Conservation (phyloP, 1,140 invertebrate genomes). For the Cephus cinctus region DNA sequence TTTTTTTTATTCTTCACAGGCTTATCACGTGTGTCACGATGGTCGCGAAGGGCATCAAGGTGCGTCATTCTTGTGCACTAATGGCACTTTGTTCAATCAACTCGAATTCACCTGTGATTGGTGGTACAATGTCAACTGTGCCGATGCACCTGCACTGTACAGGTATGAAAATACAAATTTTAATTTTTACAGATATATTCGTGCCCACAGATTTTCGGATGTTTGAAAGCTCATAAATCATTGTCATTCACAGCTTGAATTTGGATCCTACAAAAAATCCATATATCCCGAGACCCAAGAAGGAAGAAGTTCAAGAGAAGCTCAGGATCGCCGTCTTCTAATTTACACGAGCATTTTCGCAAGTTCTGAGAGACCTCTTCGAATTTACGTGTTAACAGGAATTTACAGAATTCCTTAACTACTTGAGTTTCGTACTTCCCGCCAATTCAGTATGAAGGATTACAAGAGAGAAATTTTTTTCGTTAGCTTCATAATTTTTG, state of each 20-base stretch:
- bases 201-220: background rate
- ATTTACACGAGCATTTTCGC: background rate
- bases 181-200: conserved; percentile 1
- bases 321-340: conserved; percentile 33
- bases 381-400: too few species aligned
- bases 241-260: conserved; percentile 67
- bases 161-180: conserved; percentile 52
- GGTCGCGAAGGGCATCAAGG: conserved; percentile 79
- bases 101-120: conserved; percentile 86
- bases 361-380: too few species aligned
- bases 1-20: conserved; percentile 54
- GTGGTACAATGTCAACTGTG: conserved; percentile 90
- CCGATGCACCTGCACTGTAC: conserved; percentile 65
- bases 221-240: conserved; percentile 20
- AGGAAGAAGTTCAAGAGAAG: conserved; percentile 49
- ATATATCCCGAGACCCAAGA: conserved; percentile 70
- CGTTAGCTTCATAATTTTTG: too few species aligned
- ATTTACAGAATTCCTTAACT: too few species aligned
- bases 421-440: too few species aligned
- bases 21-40: conserved; percentile 82
- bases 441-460: too few species aligned
- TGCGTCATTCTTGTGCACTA: conserved; percentile 80
- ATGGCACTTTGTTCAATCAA: conserved; percentile 87
- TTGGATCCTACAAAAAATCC: conserved; percentile 77
- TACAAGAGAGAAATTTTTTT: too few species aligned